A percentile compares a stretch with the other conserved stretches of the same genome.
phyloP scores from a whole-genome alignment of 2,113 vertebrate genomes.

The Gopherus flavomarginatus region DNA sequence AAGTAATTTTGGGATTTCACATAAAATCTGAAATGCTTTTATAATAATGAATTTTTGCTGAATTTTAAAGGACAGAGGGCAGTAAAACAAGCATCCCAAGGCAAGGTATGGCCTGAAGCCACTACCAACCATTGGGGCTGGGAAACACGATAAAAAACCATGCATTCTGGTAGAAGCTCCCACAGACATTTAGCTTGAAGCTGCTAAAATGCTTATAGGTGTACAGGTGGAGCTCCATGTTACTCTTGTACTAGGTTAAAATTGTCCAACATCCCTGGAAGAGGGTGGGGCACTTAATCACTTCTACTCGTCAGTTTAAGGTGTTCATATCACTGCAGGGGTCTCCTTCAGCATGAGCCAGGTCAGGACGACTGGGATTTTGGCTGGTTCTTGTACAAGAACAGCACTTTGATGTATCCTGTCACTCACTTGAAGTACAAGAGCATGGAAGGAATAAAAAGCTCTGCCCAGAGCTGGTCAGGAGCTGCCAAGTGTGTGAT shows the following conservation, averaged over 20 bases:
- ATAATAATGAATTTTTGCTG: neutral
- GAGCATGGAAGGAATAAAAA: neutral
- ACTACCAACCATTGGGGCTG: accelerated
- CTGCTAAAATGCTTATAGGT: neutral
- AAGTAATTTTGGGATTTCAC: neutral
- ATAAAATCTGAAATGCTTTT: neutral
- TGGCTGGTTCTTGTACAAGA: neutral
- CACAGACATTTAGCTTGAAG: neutral
- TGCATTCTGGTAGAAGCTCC: neutral
- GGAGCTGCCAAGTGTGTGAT: neutral
- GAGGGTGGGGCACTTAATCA: neutral
- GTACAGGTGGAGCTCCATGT: neutral
- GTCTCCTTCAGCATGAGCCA: neutral
- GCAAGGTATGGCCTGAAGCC: neutral
- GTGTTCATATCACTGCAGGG: neutral
- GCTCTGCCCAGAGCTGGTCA: neutral
- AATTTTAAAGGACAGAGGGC: neutral
- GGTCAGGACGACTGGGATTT: neutral
- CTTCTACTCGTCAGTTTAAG: neutral
- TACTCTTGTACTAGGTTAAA: neutral
- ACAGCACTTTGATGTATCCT: neutral
- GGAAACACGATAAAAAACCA: neutral
- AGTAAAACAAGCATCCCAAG: neutral
- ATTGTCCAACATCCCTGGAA: neutral
- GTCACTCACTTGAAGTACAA: slow-evolving; percentile 2